Base-by-base conservation (phyloP, 2,113 vertebrate species). In the Hypomesus transpacificus region DNA sequence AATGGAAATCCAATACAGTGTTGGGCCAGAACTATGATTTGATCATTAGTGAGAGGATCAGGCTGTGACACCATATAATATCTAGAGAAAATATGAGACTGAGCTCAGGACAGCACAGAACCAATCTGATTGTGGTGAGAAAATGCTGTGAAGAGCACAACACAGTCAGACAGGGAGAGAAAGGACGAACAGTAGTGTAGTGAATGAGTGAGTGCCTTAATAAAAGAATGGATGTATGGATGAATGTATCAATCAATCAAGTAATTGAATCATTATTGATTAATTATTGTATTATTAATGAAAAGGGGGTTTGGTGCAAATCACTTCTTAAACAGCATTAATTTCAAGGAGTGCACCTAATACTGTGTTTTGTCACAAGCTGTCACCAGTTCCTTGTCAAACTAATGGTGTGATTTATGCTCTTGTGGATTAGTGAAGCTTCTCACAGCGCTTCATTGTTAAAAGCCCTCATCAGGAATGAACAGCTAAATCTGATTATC, bases 1-100 rank as follows among this genome's bases (percentile, higher is more conserved):
- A 34, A 63, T 34, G 28, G 60, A 62, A 62, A 62, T 62, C 60
- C 60, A 62, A 62, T 62, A 62, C 5, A 62, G 60, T 28, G 60
- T 62, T 62, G 60, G 26, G 26, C 14, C 7, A 24, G 13, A 22
- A 62, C 26, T 17, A 62, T 62, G 60, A 62, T 31, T 34, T 62
- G 60, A 62, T 62, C 26, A 62, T 62, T 62, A 62, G 26, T 28
- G 14, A 62, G 24, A 26, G 60, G 26, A 34, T 5, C 60, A 31
- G 26, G 60, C 60, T 62, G 60, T 62, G 60, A 31, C 60, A 62
- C 7, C 17, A 31, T 62, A 62, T 62, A 31, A 62, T 62, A 31
- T 62, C 14, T 62, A 14, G 60, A 62, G 60, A 62, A 31, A 62
- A 31, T 62, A 31, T 62, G 17, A 62, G 60, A 16, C 61, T 31